phyloP scores from a whole-genome alignment of 2,888 invertebrate species.

The Lypha dubia region DNA sequence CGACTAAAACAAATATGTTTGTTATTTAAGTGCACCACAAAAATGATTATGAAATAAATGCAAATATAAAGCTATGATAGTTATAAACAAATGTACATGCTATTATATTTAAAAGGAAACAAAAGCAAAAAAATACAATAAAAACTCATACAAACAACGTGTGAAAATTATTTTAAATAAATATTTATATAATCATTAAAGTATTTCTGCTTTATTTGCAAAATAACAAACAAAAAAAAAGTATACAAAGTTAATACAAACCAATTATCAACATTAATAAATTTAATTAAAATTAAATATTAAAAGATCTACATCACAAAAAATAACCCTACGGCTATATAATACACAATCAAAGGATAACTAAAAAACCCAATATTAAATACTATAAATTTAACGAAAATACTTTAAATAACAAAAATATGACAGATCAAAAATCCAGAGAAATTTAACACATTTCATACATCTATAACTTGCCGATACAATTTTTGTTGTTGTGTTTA shows the following conservation, averaged over 20 bases:
- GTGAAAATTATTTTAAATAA: constrained; percentile 17
- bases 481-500: constrained; percentile 9
- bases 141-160: not conserved
- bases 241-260: constrained; percentile 1
- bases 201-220: constrained; percentile 13
- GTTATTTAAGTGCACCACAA: constrained; percentile 35
- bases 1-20: constrained; percentile 39
- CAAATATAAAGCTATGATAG: too few relatives aligned
- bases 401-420: not conserved
- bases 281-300: constrained; percentile 13
- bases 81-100: not conserved
- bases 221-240: constrained; percentile 1
- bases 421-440: not conserved
- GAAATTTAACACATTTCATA: not conserved
- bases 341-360: too few relatives aligned
- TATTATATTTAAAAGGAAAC: constrained; percentile 26
- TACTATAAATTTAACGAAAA: not conserved
- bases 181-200: constrained; percentile 41
- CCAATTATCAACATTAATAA: not conserved
- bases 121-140: constrained; percentile 20
- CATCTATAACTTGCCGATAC: not conserved
- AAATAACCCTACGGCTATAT: too few relatives aligned
- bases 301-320: not conserved
- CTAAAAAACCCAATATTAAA: too few relatives aligned
- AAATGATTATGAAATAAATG: constrained; percentile 30